Base-by-base conservation (phyloP, 2,888 invertebrate species). In the Macrosiphum euphorbiae region DNA sequence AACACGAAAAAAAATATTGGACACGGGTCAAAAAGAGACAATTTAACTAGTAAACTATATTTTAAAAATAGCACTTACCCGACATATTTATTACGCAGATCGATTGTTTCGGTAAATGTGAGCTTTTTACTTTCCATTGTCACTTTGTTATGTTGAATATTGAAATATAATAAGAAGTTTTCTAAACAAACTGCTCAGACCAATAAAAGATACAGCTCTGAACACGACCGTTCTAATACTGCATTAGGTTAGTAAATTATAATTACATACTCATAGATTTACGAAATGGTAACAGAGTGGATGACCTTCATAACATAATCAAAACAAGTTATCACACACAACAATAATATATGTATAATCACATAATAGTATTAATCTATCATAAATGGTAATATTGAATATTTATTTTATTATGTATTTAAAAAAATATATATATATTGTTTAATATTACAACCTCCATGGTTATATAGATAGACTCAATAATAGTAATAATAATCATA, bases 61-160 rank as follows among this genome's bases (percentile, higher is more conserved):
- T 20, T 84, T 91, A 91, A 85, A 91, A 91, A 91, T 91, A 91
- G 50, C 88, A 96, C 97, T 97, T 96, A 98, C 98, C 98, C 98
- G 95, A 98, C 97, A 95, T 98, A 97, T 95, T 98, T 97, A 95
- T 98, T 97, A 67, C 98, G 97, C 91, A 98, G 96, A 95, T 97
- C 97, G 94, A 98, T 97, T 1, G 98, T 98, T 95, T 98, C 98
- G 94, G 97, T 96, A 96, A 98, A 98, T 52, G 97, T 96, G 96
- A 98, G 97, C 94, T 97, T 97, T 96, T 98, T 67, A 41, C 11
- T 86, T 86, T 50, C 90, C 94, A 86, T 90, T 41, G 26, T 50
- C 35, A 20, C 3, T 13, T 35, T 50, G 20, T 87, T 52, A 8
- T 20, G 35, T 52, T 52, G n/a, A n/a, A n/a, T n/a, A 47, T 58